These are phyloP conservation scores for Drosophila greeni DNA, from an alignment of 2,888 invertebrate genomes.

Conservation along the genomic window DNA sequence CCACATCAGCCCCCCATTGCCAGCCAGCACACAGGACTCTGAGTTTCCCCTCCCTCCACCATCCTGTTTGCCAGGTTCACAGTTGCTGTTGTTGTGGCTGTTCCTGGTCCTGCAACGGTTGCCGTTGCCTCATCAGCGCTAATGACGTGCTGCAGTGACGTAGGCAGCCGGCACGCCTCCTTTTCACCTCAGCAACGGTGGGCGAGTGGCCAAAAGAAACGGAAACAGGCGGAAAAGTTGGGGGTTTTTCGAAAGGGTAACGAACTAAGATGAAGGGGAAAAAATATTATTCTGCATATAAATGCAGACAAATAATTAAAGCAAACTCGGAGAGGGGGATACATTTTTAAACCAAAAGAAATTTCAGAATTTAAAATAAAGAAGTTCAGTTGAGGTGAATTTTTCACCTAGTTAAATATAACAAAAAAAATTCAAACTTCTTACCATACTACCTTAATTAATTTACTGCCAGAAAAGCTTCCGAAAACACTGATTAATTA, in stretches of 20 bases:
- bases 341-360: not conserved
- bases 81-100: constrained; percentile 23
- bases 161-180: constrained; percentile 38
- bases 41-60: constrained; percentile 20
- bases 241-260: constrained; percentile 14
- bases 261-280: constrained; percentile 18
- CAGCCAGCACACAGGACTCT: constrained; percentile 24
- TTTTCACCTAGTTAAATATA: too few relatives aligned
- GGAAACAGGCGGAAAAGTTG: not conserved
- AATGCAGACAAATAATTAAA: constrained; percentile 7
- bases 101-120: constrained; percentile 25
- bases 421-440: not conserved
- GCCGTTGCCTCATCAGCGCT: constrained; percentile 62
- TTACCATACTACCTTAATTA: not conserved
- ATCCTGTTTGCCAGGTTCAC: constrained; percentile 38
- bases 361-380: not conserved
- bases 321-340: too few relatives aligned
- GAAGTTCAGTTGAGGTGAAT: too few relatives aligned
- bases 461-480: not conserved
- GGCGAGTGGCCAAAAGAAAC: constrained; percentile 35
- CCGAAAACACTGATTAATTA: constrained; percentile 1
- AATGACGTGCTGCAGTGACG: constrained; percentile 67
- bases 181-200: constrained; percentile 12
- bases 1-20: not conserved
- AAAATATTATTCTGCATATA: constrained; percentile 7